These are phyloP conservation scores for Radopholus similis DNA, from an alignment of 1,140 invertebrate genomes.

Conservation along the genomic window DNA sequence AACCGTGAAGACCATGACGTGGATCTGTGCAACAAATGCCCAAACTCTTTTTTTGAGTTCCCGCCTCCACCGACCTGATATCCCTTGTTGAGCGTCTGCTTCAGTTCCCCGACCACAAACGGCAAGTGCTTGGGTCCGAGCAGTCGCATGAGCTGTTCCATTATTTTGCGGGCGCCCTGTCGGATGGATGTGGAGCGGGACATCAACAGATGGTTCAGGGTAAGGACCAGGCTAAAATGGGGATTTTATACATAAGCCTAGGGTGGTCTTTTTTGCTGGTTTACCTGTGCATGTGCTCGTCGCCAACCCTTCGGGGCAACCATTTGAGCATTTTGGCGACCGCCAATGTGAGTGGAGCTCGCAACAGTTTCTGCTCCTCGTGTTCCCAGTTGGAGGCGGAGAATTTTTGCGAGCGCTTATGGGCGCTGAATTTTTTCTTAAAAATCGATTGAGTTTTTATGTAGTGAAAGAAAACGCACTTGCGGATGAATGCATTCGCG, in stretches of 20 bases:
- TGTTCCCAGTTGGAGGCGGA: slow-evolving; percentile 49
- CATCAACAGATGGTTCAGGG: slow-evolving; percentile 80
- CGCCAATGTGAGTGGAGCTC: slow-evolving; percentile 84
- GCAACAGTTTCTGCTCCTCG: slow-evolving; percentile 79
- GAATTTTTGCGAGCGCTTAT: background rate
- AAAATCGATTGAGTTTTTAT: background rate
- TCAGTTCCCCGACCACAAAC: slow-evolving; percentile 76
- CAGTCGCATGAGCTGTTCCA: slow-evolving; percentile 80
- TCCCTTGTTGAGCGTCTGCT: slow-evolving; percentile 75
- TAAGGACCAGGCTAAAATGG: slow-evolving; percentile 76
- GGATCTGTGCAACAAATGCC: slow-evolving; percentile 66
- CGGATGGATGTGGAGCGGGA: slow-evolving; percentile 82
- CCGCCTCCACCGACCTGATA: slow-evolving; percentile 73
- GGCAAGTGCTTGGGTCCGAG: slow-evolving; percentile 78
- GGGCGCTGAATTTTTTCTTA: slow-evolving; percentile 3
- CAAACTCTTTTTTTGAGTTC: too few species aligned
- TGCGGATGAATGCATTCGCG: slow-evolving; percentile 44
- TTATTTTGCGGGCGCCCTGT: slow-evolving; percentile 76
- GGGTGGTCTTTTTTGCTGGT: slow-evolving; percentile 68
- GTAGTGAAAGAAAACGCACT: slow-evolving; percentile 17
- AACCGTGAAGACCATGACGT: slow-evolving; percentile 82
- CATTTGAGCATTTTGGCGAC: slow-evolving; percentile 84
- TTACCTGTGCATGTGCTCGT: slow-evolving; percentile 76
- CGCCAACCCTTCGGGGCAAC: slow-evolving; percentile 71
- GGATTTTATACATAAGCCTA: slow-evolving; percentile 18